Conservation (phyloP, 2,888 invertebrate species). For the Bombylius major region DNA sequence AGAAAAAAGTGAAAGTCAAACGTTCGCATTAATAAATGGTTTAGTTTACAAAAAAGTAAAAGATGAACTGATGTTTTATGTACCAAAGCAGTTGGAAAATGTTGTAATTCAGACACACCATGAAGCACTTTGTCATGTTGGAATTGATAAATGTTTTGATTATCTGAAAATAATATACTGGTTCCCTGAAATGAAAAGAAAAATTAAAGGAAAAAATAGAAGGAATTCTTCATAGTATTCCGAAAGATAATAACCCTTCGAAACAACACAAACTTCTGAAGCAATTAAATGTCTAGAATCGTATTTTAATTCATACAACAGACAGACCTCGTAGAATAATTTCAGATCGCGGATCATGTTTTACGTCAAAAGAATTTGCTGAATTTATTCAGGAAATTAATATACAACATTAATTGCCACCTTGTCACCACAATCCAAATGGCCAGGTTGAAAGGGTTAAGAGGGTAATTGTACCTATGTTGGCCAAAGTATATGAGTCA, state of each 20-base stretch:
- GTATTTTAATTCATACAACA: background rate
- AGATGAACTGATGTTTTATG: constrained; percentile 5
- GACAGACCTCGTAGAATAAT: background rate
- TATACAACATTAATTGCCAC: background rate
- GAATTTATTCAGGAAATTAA: background rate
- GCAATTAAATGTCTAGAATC: background rate
- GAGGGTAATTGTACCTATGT: background rate
- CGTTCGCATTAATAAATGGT: background rate
- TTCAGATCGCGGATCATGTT: background rate
- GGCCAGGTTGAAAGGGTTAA: background rate
- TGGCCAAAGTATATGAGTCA: background rate
- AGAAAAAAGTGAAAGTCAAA: background rate
- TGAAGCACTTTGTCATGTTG: constrained; percentile 11
- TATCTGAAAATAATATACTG: constrained; percentile 22
- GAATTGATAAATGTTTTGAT: constrained; percentile 6
- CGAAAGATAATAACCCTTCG: constrained; percentile 28
- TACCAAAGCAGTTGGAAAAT: constrained; percentile 8
- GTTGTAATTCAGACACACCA: constrained; percentile 10
- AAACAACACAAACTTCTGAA: constrained; percentile 9
- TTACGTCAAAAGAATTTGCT: background rate
- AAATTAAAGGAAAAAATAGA: constrained; percentile 21
- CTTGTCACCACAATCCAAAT: background rate
- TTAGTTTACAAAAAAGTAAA: background rate
- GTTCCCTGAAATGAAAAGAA: constrained; percentile 28
- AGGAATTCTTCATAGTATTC: constrained; percentile 29